Evolutionary conservation across 2,888 invertebrate genomes (phyloP), one percentile per base, ranked within the genome.

Genomic region (Cabera pusaria): DNA sequence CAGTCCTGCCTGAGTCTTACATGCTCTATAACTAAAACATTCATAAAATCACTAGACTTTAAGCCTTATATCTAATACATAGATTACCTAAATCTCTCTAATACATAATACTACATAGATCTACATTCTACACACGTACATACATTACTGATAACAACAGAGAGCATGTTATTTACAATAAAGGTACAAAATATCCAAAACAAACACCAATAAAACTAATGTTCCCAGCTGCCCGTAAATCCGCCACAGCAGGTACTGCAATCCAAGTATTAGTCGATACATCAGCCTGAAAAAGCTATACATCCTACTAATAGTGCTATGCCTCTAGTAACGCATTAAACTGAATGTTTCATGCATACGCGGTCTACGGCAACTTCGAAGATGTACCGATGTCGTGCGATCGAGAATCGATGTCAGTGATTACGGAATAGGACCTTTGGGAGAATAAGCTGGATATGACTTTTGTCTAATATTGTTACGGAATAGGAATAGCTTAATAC

Each of bases 211-310:
- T 26, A 19, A 37, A 32, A 33, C 24, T 20, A 37, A 36, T 29
- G 17, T 17, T 5, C 5, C 2, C 1, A 12, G 23, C n/a, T 21
- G 22, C 3, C 6, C 40, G 28, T 34, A 40, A 40, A 34, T 22
- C 21, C 12, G 4, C 29, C 17, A 17, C 19, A 28, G 26, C 10
- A 19, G 5, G n/a, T 14, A 32, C 38, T 22, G 66, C 82, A 84
- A 83, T 85, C 72, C 52, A 45, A 53, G 61, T 75, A 86, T 84
- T 76, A 77, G 65, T 11, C 79, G 56, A 86, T 87, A 80, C 58
- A 83, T 87, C 86, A 85, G 70, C 17, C 11, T 28, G 28, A 52
- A 37, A 50, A 51, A 49, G 60, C 80, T 49, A 82, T 87, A 74
- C 59, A 78, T 85, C 67, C 61, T 62, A 24, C 47, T 75, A 81